Evolutionary conservation across 1,140 invertebrate species (phyloP).

Genomic region (Teleogryllus occipitalis): DNA sequence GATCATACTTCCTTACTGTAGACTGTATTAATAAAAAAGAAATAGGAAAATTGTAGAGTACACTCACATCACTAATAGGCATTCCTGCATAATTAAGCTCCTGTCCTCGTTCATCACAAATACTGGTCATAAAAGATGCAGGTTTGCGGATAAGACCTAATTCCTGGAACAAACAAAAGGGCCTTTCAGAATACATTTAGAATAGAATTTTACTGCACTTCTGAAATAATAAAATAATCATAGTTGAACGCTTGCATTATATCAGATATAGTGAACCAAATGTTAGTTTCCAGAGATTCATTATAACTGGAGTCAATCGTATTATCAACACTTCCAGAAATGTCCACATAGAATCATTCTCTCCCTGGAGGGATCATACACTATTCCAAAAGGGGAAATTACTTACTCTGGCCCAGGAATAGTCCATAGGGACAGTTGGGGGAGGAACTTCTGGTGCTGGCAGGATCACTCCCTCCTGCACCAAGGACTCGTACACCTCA

Average conservation of each 20-base stretch:
- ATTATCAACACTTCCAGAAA: too few relatives aligned
- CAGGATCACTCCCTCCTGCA: slow-evolving; percentile 72
- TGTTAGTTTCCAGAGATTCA: too few relatives aligned
- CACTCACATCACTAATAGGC: slow-evolving; percentile 89
- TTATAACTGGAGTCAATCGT: too few relatives aligned
- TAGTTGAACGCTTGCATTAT: too few relatives aligned
- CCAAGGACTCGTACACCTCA: slow-evolving; percentile 70
- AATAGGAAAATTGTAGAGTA: neutral
- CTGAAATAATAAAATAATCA: too few relatives aligned
- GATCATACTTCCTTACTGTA: too few relatives aligned
- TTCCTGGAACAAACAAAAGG: slow-evolving; percentile 52
- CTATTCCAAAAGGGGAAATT: slow-evolving; percentile 20
- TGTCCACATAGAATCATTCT: too few relatives aligned
- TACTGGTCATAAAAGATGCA: slow-evolving; percentile 98
- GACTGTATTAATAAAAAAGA: too few relatives aligned
- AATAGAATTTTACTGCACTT: neutral
- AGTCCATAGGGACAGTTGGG: slow-evolving; percentile 99
- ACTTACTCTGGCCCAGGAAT: slow-evolving; percentile 88
- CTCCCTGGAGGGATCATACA: too few relatives aligned
- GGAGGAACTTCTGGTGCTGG: slow-evolving; percentile 88
- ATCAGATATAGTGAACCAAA: too few relatives aligned
- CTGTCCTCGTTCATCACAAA: slow-evolving; percentile 97
- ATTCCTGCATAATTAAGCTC: slow-evolving; percentile 97
- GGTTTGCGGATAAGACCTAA: slow-evolving; percentile 96
- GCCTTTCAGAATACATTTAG: too few relatives aligned